These are phyloP conservation scores for Bubo scandiacus DNA, from an alignment of 2,113 vertebrate genomes.

Conservation along the genomic window DNA sequence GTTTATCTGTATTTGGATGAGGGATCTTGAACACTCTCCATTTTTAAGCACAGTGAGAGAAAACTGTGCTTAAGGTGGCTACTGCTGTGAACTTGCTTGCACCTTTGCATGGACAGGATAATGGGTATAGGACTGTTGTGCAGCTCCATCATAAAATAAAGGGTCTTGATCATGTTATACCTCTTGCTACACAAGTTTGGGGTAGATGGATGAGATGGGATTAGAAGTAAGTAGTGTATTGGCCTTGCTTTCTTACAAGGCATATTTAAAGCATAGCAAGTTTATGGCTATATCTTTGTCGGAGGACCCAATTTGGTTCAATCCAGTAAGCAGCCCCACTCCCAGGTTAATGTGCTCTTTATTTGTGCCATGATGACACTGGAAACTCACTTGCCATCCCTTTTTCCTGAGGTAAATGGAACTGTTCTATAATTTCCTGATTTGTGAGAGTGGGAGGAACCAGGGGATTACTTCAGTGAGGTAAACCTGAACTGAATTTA, in stretches of 20 bases:
- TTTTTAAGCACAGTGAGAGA: not conserved
- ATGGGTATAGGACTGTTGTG: fast-evolving
- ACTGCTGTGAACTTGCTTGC: not conserved
- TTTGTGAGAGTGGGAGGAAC: not conserved
- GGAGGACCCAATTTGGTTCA: not conserved
- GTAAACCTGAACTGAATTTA: not conserved
- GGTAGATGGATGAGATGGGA: not conserved
- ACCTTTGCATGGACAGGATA: not conserved
- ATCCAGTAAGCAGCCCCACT: not conserved
- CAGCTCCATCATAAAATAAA: not conserved
- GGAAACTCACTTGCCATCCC: not conserved
- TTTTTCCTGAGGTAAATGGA: not conserved
- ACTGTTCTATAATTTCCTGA: not conserved
- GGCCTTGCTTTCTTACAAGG: not conserved
- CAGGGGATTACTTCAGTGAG: not conserved
- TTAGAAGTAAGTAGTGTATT: not conserved
- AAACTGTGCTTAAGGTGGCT: not conserved
- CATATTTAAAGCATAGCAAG: not conserved
- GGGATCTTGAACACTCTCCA: not conserved
- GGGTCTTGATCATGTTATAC: not conserved
- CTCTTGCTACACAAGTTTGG: fast-evolving
- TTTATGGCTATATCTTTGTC: not conserved
- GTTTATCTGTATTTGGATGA: not conserved
- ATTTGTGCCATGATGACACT: not conserved
- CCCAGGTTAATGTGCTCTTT: not conserved